phyloP scores from a whole-genome alignment of 2,888 invertebrate genomes.

The Dexiosoma caninum region DNA sequence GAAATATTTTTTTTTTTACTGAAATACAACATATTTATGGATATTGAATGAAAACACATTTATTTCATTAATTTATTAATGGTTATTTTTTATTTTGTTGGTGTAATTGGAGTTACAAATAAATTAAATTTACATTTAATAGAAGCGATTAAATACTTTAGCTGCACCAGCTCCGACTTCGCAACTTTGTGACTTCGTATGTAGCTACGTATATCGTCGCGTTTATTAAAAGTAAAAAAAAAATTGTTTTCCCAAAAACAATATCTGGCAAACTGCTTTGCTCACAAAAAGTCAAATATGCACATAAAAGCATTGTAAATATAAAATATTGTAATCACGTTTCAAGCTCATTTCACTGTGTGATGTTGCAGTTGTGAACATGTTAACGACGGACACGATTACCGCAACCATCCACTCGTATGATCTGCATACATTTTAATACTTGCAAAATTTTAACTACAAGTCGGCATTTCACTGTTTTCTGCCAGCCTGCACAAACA shows the following conservation, averaged over 20 bases:
- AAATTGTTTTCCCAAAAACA: background rate
- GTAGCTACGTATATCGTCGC: too few species aligned
- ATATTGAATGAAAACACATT: too few species aligned
- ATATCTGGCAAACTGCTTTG: background rate
- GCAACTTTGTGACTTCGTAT: too few species aligned
- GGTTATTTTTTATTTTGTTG: too few species aligned
- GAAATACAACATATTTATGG: too few species aligned
- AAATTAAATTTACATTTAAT: too few species aligned
- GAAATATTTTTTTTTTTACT: too few species aligned
- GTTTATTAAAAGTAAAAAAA: background rate
- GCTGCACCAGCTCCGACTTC: too few species aligned
- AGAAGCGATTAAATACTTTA: too few species aligned
- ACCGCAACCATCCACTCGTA: background rate
- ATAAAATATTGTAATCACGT: background rate
- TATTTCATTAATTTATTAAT: too few species aligned
- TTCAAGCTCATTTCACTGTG: background rate
- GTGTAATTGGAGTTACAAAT: too few species aligned
- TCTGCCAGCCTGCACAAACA: background rate
- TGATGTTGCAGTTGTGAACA: background rate
- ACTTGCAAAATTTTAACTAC: background rate
- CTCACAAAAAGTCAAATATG: background rate
- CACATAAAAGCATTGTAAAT: background rate
- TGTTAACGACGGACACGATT: constrained; percentile 1
- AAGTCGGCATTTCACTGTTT: background rate
- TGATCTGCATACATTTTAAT: constrained; percentile 6